A percentile compares a stretch with the other conserved stretches of the same genome.
These are phyloP conservation scores for Anolis sagrei DNA, from an alignment of 2,113 vertebrate species.

Conservation along the genomic window DNA sequence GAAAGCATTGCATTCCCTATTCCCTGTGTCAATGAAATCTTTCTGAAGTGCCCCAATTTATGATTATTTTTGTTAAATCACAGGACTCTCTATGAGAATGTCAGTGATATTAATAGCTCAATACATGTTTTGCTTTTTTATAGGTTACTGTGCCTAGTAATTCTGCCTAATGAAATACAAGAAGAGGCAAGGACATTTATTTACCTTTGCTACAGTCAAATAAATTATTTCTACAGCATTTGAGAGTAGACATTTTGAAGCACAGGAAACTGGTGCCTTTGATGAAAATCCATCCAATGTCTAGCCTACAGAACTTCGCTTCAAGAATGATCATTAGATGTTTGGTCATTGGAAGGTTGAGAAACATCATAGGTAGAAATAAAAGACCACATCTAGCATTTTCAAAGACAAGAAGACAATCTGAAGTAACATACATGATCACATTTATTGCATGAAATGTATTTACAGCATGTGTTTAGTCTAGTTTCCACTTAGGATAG, in stretches of 20 bases:
- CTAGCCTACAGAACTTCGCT: constrained; percentile 64
- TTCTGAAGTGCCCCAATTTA: constrained; percentile 47
- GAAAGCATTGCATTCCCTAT: constrained; percentile 35
- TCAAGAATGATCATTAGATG: constrained; percentile 48
- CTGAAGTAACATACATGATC: constrained; percentile 9
- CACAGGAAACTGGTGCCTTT: constrained; percentile 65
- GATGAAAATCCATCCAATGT: constrained; percentile 58
- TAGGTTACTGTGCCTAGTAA: constrained; percentile 61
- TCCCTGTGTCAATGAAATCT: constrained; percentile 55
- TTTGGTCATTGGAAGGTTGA: constrained; percentile 58
- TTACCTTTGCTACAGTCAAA: constrained; percentile 63
- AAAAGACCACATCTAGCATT: constrained; percentile 55
- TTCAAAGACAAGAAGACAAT: constrained; percentile 46
- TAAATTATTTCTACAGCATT: constrained; percentile 68
- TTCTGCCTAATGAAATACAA: constrained; percentile 68
- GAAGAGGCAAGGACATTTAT: constrained; percentile 62
- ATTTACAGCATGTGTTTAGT: neutral
- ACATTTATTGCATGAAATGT: constrained; percentile 15
- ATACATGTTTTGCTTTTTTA: constrained; percentile 64
- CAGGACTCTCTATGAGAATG: constrained; percentile 54
- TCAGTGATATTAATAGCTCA: constrained; percentile 62
- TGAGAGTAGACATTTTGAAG: constrained; percentile 56
- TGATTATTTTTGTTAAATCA: constrained; percentile 67
- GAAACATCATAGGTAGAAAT: constrained; percentile 32
- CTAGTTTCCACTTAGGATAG: neutral